Evolutionary conservation across 2,888 invertebrate species (phyloP).

Genomic region (Timema cristinae): DNA sequence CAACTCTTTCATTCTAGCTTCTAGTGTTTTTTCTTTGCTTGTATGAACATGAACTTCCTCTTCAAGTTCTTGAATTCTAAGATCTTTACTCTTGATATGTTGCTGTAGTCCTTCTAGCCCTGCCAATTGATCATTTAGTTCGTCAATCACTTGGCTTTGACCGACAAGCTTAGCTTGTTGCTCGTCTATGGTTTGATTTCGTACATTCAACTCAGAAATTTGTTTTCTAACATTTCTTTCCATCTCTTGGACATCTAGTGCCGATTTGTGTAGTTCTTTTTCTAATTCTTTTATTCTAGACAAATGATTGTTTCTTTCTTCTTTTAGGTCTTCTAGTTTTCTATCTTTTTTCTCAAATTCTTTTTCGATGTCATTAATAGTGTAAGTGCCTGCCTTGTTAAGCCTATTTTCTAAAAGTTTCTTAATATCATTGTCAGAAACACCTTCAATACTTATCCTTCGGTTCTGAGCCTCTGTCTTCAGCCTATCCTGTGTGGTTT

Average conservation of each 20-base stretch:
- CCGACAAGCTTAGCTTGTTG: not conserved
- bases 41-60: not conserved
- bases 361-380: not conserved
- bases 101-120: not conserved
- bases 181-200: not conserved
- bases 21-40: not conserved
- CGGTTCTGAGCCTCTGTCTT: too few species aligned
- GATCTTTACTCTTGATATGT: not conserved
- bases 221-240: not conserved
- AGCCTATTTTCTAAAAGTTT: too few species aligned
- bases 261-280: not conserved
- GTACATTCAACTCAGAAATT: not conserved
- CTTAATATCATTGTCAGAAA: too few species aligned
- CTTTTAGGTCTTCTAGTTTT: not conserved
- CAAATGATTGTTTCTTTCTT: not conserved
- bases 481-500: not conserved
- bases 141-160: not conserved
- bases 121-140: not conserved
- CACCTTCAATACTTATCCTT: too few species aligned
- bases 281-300: conserved; percentile 1
- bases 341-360: not conserved
- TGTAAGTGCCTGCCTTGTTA: not conserved
- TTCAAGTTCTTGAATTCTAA: not conserved
- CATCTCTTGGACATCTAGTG: not conserved
- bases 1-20: not conserved